phyloP scores from a whole-genome alignment of 1,140 invertebrate genomes.

The Pomacea maculata region DNA sequence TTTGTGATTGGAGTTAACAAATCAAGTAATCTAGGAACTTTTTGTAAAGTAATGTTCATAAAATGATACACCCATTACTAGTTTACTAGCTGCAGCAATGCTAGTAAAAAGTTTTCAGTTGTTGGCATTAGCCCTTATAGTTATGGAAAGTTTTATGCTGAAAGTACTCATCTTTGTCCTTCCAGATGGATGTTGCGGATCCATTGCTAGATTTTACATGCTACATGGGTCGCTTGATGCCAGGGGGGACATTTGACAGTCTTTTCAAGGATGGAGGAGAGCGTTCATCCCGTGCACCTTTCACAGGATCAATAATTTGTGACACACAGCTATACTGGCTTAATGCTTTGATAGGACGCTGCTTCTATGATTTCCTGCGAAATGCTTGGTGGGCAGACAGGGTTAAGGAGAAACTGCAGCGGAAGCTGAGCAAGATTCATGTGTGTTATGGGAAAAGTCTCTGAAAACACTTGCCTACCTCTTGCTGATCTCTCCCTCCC shows the following conservation, averaged over 20 bases:
- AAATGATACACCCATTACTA: too few relatives aligned
- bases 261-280: conserved; percentile 21
- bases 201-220: conserved; percentile 40
- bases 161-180: neutral
- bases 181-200: neutral
- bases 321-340: conserved; percentile 71
- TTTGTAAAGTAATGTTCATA: too few relatives aligned
- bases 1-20: too few relatives aligned
- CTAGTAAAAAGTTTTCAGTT: too few relatives aligned
- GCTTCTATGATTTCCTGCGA: conserved; percentile 82
- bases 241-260: conserved; percentile 32
- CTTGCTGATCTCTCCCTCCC: too few relatives aligned
- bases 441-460: conserved; percentile 57
- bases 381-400: conserved; percentile 72
- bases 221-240: conserved; percentile 59
- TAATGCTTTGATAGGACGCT: conserved; percentile 79
- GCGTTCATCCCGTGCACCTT: neutral
- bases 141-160: neutral
- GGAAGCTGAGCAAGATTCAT: conserved; percentile 86
- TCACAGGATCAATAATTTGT: conserved; percentile 42
- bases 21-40: too few relatives aligned
- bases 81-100: too few relatives aligned
- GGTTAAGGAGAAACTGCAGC: conserved; percentile 79
- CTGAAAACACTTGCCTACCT: neutral
- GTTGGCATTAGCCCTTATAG: too few relatives aligned